Conservation (phyloP, 1,140 invertebrate genomes). For the Oedothorax gibbosus region DNA sequence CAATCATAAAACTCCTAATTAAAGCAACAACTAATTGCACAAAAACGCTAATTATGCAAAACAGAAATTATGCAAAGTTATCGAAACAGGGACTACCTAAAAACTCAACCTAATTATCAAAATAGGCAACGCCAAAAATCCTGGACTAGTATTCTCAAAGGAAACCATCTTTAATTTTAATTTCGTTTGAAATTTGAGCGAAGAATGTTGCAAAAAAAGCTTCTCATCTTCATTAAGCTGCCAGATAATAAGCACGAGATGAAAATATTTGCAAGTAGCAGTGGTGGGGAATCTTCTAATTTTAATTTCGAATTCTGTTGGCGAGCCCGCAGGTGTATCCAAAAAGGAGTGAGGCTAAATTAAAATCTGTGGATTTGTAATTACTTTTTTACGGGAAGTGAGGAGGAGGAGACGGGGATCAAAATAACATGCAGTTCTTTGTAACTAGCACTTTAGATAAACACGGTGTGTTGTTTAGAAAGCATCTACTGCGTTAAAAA, state of each 20-base stretch:
- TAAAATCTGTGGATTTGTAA: conserved; percentile 50
- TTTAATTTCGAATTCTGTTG: conserved; percentile 42
- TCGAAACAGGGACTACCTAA: not conserved
- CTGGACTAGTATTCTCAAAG: too few species aligned
- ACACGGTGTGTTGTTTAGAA: too few species aligned
- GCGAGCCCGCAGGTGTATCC: conserved; percentile 13
- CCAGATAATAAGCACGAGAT: not conserved
- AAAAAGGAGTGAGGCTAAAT: conserved; percentile 7
- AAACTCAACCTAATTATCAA: too few species aligned
- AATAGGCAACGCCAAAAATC: too few species aligned
- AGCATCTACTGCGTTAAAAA: too few species aligned
- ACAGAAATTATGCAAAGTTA: not conserved
- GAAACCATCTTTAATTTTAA: not conserved
- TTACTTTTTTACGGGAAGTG: conserved; percentile 38
- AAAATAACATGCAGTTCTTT: not conserved
- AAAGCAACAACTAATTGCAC: too few species aligned
- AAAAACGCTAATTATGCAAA: not conserved
- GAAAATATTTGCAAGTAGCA: not conserved
- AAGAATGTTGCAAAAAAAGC: conserved; percentile 2
- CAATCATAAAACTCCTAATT: too few species aligned
- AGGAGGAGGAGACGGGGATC: not conserved
- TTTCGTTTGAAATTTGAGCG: not conserved
- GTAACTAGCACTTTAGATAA: too few species aligned
- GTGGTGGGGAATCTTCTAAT: conserved; percentile 13
- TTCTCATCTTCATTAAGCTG: conserved; percentile 31